Evolutionary conservation across 1,140 invertebrate species (phyloP).

Genomic region (Magallana gigas): DNA sequence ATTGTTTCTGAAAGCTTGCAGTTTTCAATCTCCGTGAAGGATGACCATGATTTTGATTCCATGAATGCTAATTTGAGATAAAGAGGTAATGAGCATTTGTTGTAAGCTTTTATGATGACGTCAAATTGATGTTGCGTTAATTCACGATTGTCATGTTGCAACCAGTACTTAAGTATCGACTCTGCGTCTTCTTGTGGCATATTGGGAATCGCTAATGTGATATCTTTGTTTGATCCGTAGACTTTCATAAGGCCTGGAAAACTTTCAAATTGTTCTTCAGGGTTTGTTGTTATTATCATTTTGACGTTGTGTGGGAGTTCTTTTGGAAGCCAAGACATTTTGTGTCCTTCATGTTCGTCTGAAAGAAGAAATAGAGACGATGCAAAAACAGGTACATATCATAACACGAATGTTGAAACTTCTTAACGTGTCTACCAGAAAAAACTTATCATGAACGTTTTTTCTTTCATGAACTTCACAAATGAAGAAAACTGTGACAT

Average conservation of each 20-base stretch:
- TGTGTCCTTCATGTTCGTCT: slow-evolving; percentile 74
- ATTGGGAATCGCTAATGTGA: slow-evolving; percentile 68
- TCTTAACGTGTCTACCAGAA: too few relatives aligned
- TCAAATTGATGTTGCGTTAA: slow-evolving; percentile 73
- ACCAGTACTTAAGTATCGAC: slow-evolving; percentile 71
- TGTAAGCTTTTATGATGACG: slow-evolving; percentile 70
- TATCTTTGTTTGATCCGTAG: slow-evolving; percentile 56
- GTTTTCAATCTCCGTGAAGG: slow-evolving; percentile 65
- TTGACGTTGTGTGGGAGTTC: slow-evolving; percentile 74
- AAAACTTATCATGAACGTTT: not conserved
- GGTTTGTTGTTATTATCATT: slow-evolving; percentile 86
- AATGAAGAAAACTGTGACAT: too few relatives aligned
- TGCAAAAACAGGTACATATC: too few relatives aligned
- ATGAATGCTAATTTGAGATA: slow-evolving; percentile 74
- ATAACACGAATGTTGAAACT: too few relatives aligned
- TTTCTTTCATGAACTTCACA: not conserved
- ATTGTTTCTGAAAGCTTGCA: slow-evolving; percentile 71
- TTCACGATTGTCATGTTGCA: slow-evolving; percentile 59
- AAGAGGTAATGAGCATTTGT: slow-evolving; percentile 73
- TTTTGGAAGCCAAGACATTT: slow-evolving; percentile 76
- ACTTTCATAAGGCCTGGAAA: slow-evolving; percentile 64
- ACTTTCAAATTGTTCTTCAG: slow-evolving; percentile 73
- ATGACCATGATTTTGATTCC: slow-evolving; percentile 73
- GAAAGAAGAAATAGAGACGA: slow-evolving; percentile 36
- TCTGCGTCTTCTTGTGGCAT: slow-evolving; percentile 70